A percentile compares a stretch with the other conserved stretches of the same genome.
These are phyloP conservation scores for Globodera ellingtonae DNA, from an alignment of 1,140 invertebrate species.

Conservation along the genomic window DNA sequence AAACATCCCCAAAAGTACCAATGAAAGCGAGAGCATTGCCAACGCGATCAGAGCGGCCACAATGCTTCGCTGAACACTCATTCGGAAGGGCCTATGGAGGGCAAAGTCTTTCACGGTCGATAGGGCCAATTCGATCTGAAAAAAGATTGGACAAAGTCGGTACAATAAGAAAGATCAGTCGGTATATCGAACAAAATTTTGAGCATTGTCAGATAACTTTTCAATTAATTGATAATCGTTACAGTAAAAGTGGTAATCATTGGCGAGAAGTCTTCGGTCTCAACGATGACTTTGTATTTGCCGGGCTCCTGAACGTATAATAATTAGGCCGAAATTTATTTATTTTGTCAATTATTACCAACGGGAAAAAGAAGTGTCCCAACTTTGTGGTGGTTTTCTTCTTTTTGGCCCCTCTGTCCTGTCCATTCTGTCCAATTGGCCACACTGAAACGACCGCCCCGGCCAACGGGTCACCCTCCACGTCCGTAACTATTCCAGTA, in stretches of 20 bases:
- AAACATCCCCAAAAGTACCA: slow-evolving; percentile 32
- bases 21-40: slow-evolving; percentile 33
- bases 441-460: slow-evolving; percentile 36
- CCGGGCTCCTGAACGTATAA: slow-evolving; percentile 29
- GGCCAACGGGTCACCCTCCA: slow-evolving; percentile 32
- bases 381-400: slow-evolving; percentile 23
- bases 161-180: not conserved
- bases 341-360: not conserved
- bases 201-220: too few species aligned
- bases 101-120: slow-evolving; percentile 30
- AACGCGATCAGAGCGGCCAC: slow-evolving; percentile 39
- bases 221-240: not conserved
- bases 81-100: slow-evolving; percentile 27
- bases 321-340: not conserved
- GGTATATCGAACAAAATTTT: too few species aligned
- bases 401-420: slow-evolving; percentile 10
- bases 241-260: slow-evolving; percentile 37
- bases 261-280: slow-evolving; percentile 26
- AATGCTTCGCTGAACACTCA: slow-evolving; percentile 33
- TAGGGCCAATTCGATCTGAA: slow-evolving; percentile 21
- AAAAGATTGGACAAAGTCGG: not conserved
- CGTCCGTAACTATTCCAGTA: slow-evolving; percentile 48
- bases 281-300: slow-evolving; percentile 39
- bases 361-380: slow-evolving; percentile 49
- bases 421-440: not conserved